Conservation (phyloP, 2,888 invertebrate genomes). For the Choreutis nemorana region DNA sequence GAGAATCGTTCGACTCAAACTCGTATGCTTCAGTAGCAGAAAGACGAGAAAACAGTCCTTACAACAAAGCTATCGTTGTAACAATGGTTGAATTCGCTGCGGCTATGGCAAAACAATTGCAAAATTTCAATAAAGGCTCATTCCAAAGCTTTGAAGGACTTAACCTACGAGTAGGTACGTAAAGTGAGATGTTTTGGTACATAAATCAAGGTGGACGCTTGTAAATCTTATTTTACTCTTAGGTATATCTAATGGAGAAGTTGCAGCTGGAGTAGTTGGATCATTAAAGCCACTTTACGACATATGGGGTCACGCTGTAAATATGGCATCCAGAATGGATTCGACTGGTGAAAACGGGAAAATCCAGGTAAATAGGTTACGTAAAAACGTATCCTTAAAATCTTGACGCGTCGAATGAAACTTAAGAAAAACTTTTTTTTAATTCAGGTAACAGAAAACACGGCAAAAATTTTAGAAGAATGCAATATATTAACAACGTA, state of each 20-base stretch:
- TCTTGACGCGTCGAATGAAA: not conserved
- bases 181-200: not conserved
- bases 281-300: conserved; percentile 94
- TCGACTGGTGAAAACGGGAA: conserved; percentile 83
- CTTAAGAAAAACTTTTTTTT: no score
- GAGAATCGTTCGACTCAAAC: conserved; percentile 62
- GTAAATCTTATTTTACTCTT: conserved; percentile 12
- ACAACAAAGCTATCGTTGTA: conserved; percentile 45
- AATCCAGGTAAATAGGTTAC: conserved; percentile 70
- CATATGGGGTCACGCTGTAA: conserved; percentile 97
- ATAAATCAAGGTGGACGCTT: not conserved
- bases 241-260: conserved; percentile 91
- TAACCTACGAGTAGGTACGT: conserved; percentile 76
- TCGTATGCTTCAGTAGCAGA: conserved; percentile 25
- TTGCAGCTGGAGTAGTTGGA: conserved; percentile 95
- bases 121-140: conserved; percentile 65
- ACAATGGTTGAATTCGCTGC: conserved; percentile 61
- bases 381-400: not conserved
- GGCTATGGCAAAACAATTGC: conserved; percentile 58
- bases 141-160: conserved; percentile 69
- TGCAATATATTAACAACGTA: conserved; percentile 74
- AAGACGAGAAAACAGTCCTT: conserved; percentile 33
- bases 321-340: conserved; percentile 97
- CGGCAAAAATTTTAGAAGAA: conserved; percentile 72
- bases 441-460: conserved; percentile 72